Percentiles rank a stretch among this genome's conserved stretches.
phyloP scores from a whole-genome alignment of 2,888 invertebrate species.

The Carcina quercana region DNA sequence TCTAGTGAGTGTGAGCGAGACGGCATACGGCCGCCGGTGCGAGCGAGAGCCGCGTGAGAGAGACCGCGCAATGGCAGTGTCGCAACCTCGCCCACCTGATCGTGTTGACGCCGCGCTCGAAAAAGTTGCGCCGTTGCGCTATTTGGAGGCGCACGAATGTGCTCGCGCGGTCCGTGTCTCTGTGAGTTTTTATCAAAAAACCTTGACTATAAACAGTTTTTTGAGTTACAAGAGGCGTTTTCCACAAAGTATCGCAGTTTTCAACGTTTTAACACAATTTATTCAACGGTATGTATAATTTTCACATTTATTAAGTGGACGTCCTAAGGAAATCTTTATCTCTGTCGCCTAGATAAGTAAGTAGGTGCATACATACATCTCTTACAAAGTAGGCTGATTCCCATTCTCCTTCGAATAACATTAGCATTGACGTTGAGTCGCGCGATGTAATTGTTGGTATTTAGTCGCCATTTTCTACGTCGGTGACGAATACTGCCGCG shows the following conservation, averaged over 20 bases:
- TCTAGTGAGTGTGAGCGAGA: constrained; percentile 51
- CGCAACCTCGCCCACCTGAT: constrained; percentile 75
- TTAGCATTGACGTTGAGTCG: constrained; percentile 40
- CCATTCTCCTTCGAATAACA: constrained; percentile 32
- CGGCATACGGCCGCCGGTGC: constrained; percentile 27
- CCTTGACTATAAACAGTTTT: constrained; percentile 44
- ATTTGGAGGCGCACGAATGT: constrained; percentile 72
- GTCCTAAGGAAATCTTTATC: constrained; percentile 42
- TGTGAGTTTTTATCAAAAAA: constrained; percentile 60
- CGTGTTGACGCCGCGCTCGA: constrained; percentile 73
- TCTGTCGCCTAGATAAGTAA: constrained; percentile 36
- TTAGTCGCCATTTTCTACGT: constrained; percentile 74
- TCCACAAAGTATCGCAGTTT: constrained; percentile 29
- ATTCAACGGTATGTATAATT: constrained; percentile 47
- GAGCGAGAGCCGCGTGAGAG: constrained; percentile 30
- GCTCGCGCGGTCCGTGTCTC: constrained; percentile 52
- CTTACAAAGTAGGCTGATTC: constrained; percentile 24
- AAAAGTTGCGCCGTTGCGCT: constrained; percentile 75
- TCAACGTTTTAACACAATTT: constrained; percentile 22
- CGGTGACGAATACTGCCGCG: constrained; percentile 65
- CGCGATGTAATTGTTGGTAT: constrained; percentile 67
- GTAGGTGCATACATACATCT: constrained; percentile 28
- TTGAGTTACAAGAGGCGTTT: constrained; percentile 35
- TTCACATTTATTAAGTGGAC: constrained; percentile 22
- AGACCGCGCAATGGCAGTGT: constrained; percentile 62